Conservation (phyloP, 2,888 invertebrate genomes). For the Brenthis ino region DNA sequence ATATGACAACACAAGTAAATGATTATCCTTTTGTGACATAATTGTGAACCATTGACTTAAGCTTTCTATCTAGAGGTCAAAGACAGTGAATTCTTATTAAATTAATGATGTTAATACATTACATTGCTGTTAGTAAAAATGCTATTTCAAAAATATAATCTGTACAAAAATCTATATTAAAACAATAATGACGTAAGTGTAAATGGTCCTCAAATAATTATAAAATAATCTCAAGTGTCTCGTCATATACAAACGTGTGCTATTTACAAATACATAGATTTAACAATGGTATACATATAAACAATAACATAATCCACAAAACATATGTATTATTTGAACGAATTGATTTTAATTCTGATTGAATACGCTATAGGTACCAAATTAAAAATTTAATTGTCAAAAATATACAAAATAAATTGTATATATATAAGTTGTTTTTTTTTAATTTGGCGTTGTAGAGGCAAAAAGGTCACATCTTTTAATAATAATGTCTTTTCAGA, state of each 20-base stretch:
- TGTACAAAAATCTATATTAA: slow-evolving; percentile 12
- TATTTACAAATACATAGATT: slow-evolving; percentile 8
- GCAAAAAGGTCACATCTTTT: too few relatives aligned
- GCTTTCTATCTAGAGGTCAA: too few relatives aligned
- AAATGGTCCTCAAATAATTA: slow-evolving; percentile 7
- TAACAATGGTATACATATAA: not conserved
- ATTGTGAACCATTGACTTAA: not conserved
- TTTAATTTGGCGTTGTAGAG: too few relatives aligned
- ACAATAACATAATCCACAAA: not conserved
- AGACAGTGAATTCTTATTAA: not conserved
- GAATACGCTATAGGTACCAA: not conserved
- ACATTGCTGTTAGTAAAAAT: not conserved
- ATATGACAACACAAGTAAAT: not conserved
- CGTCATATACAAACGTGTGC: slow-evolving; percentile 5
- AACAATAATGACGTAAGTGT: not conserved
- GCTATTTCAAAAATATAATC: slow-evolving; percentile 15
- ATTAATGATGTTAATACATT: not conserved
- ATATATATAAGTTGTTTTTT: too few relatives aligned
- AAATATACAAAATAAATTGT: too few relatives aligned
- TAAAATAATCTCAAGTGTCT: slow-evolving; percentile 12
- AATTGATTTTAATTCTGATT: not conserved
- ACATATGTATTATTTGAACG: not conserved
- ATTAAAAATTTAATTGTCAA: too few relatives aligned
- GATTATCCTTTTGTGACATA: not conserved
- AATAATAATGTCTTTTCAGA: too few relatives aligned